Evolutionary conservation across 1,140 invertebrate species (phyloP).

Genomic region (Mercenaria mercenaria): DNA sequence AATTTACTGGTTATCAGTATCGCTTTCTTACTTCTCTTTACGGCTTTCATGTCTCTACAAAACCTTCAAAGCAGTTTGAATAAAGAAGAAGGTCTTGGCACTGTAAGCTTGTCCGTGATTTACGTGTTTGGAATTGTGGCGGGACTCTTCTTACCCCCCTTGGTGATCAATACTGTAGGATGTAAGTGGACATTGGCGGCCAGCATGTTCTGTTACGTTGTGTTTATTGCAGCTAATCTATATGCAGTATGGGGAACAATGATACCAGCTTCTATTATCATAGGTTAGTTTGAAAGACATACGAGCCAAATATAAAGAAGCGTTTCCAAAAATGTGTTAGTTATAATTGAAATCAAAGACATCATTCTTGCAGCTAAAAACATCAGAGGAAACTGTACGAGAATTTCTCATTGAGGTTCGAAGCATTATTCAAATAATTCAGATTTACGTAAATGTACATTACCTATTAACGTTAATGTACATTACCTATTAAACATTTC

Average conservation of each 20-base stretch:
- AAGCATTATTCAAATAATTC: too few relatives aligned
- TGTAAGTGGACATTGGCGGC: conserved; percentile 98
- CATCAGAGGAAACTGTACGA: too few relatives aligned
- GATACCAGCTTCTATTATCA: conserved; percentile 94
- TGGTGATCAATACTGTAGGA: conserved; percentile 89
- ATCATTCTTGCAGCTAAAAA: too few relatives aligned
- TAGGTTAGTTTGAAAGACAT: conserved; percentile 36
- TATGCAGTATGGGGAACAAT: conserved; percentile 91
- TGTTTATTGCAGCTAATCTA: conserved; percentile 97
- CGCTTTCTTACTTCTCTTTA: conserved; percentile 81
- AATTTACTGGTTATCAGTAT: conserved; percentile 80
- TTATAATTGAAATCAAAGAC: too few relatives aligned
- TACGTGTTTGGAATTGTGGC: conserved; percentile 95
- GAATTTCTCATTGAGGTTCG: too few relatives aligned
- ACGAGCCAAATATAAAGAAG: too few relatives aligned
- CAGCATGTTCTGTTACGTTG: conserved; percentile 96
- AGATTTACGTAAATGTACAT: too few relatives aligned
- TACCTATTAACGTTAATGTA: too few relatives aligned
- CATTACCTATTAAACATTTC: too few relatives aligned
- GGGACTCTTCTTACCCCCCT: conserved; percentile 96
- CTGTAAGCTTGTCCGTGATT: conserved; percentile 90
- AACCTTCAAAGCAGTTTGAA: conserved; percentile 83
- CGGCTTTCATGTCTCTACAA: conserved; percentile 80
- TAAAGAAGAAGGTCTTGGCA: conserved; percentile 79
- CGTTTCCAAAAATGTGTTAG: too few relatives aligned